Evolutionary conservation across 23 tunicate species (phyloP), one percentile per base, ranked within the genome.

Genomic region (Phallusia fumigata): DNA sequence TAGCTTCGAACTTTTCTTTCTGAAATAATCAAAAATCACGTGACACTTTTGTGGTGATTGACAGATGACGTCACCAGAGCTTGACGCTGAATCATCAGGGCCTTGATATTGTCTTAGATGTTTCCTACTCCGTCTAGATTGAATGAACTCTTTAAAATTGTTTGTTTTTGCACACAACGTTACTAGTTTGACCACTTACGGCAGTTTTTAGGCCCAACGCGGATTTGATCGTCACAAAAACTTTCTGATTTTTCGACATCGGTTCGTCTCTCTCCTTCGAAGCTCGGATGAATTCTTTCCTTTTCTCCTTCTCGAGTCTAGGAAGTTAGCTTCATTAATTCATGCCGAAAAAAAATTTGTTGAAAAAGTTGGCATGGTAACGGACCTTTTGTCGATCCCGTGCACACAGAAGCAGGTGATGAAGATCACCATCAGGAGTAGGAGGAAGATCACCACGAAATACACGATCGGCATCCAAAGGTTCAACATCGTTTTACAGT

Each of bases 381-480:
- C n/a, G n/a, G 3, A 58, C 69, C 69, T 58, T 16, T 58, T 58
- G 26, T 58, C 28, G 28, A 58, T 58, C 5, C 69, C 69, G 3
- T 13, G 26, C 3, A 58, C 35, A 74, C 77, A 74, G 40, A 24
- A 11, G 40, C 77, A 74, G 22, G 77, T 74, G 30, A 74, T 31
- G 35, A 74, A 18, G 22, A 74, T 33, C 22, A 74, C 45, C 8
- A 74, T 1, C 36, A 74, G 31, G 52, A 79, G 34, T 64, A 77
- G 11, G 5, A 77, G 58, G 35, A 79, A 79, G 36, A 79, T 33
- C 24, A 32, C 83, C 16, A 79, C 83, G 45, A 79, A 79, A 36
- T 40, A 79, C 1, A 79, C 44, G 21, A 79, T 79, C 50, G 83
- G 83, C 72, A 79, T 53, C 89, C 89, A 85, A 15, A 85, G 22